Percentiles rank a stretch among this genome's conserved stretches.
phyloP scores from a whole-genome alignment of 2,797 vertebrate species.

The Paguma larvata region DNA sequence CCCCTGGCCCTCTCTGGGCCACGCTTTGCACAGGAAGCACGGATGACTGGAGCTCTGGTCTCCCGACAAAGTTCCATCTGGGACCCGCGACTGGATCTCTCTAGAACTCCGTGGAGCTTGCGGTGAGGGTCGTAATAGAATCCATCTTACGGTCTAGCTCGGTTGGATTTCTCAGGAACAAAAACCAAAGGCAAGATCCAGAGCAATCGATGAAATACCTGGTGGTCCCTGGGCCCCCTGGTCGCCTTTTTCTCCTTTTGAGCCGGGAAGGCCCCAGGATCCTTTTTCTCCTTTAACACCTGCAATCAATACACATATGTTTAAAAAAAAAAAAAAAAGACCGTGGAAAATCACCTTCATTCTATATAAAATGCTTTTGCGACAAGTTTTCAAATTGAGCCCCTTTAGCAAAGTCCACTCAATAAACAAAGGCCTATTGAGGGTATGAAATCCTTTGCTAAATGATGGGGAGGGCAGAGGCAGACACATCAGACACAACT shows the following conservation, averaged over 20 bases:
- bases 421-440: neutral
- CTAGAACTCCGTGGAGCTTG: neutral
- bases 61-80: neutral
- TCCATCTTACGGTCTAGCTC: neutral
- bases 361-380: neutral
- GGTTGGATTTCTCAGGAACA: neutral
- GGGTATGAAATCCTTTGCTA: neutral
- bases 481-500: neutral
- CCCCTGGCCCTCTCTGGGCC: neutral
- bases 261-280: slow-evolving; percentile 84
- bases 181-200: neutral
- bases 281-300: slow-evolving; percentile 85
- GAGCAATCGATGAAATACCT: slow-evolving; percentile 86
- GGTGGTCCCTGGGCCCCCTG: slow-evolving; percentile 91
- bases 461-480: neutral
- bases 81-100: neutral
- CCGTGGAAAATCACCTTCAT: slow-evolving; percentile 4
- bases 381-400: neutral
- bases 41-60: neutral
- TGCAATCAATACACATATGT: slow-evolving; percentile 71
- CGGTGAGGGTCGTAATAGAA: neutral
- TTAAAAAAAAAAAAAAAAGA: neutral
- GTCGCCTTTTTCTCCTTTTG: slow-evolving; percentile 96
- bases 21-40: neutral
- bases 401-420: neutral